Conservation (phyloP, 2,888 invertebrate species). For the Desoria tigrina region DNA sequence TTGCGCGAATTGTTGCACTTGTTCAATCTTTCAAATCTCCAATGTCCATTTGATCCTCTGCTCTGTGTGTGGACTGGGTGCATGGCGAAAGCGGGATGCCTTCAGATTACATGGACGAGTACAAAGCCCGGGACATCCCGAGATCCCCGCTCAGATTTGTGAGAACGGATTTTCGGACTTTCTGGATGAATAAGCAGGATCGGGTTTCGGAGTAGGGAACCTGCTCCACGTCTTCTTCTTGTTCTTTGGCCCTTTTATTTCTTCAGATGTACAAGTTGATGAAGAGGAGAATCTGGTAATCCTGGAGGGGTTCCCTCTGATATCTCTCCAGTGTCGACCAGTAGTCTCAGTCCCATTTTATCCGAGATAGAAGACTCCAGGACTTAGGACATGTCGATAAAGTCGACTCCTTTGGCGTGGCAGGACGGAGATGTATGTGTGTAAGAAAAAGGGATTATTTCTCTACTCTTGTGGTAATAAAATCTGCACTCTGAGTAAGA, state of each 20-base stretch:
- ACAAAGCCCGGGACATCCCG: not conserved
- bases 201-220: not conserved
- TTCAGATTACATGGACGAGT: not conserved
- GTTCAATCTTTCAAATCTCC: conserved; percentile 16
- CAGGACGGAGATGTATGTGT: not conserved
- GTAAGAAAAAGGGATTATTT: conserved; percentile 1
- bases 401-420: not conserved
- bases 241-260: not conserved
- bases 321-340: conserved; percentile 7
- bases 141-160: conserved; percentile 13
- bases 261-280: conserved; percentile 10
- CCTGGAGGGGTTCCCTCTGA: conserved; percentile 4
- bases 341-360: not conserved
- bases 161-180: conserved; percentile 15
- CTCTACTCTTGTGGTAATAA: not conserved
- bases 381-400: too few species aligned
- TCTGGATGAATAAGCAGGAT: conserved; percentile 20
- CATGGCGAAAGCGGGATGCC: not conserved
- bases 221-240: not conserved
- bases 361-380: not conserved
- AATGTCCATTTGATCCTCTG: conserved; percentile 10
- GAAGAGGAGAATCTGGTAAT: conserved; percentile 16
- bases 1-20: conserved; percentile 23
- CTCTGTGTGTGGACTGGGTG: not conserved
- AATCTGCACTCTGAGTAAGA: not conserved